Evolutionary conservation across 2,888 invertebrate species (phyloP).

Genomic region (Cremastinae sp.): DNA sequence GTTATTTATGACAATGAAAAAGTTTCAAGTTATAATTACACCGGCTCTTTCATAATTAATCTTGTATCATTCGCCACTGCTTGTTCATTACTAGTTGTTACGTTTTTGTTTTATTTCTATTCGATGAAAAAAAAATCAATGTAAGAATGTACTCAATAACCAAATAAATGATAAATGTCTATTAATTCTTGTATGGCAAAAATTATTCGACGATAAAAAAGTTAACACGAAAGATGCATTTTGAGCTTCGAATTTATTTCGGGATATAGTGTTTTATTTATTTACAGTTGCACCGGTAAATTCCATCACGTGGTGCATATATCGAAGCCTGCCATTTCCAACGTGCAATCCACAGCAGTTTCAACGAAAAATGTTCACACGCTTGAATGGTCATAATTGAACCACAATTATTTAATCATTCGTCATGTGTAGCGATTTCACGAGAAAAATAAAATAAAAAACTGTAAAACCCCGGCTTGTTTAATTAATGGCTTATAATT

Average conservation of each 20-base stretch:
- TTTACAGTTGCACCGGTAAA: not conserved
- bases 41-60: no score
- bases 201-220: not conserved
- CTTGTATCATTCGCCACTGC: no score
- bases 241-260: not conserved
- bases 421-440: not conserved
- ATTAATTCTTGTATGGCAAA: not conserved
- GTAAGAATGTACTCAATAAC: no score
- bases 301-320: not conserved
- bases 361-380: slow-evolving; percentile 47
- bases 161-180: not conserved
- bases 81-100: no score
- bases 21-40: no score
- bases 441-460: slow-evolving; percentile 8
- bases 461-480: slow-evolving; percentile 7
- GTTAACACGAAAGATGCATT: not conserved
- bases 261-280: slow-evolving; percentile 10
- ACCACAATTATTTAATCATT: slow-evolving; percentile 54
- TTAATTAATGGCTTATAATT: slow-evolving; percentile 39
- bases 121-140: no score
- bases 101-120: no score
- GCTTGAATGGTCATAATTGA: slow-evolving; percentile 51
- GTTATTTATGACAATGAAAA: no score
- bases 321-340: not conserved
- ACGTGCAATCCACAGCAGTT: slow-evolving; percentile 19